These are phyloP conservation scores for Dissostichus mawsoni DNA, from an alignment of 2,113 vertebrate genomes.

Conservation along the genomic window DNA sequence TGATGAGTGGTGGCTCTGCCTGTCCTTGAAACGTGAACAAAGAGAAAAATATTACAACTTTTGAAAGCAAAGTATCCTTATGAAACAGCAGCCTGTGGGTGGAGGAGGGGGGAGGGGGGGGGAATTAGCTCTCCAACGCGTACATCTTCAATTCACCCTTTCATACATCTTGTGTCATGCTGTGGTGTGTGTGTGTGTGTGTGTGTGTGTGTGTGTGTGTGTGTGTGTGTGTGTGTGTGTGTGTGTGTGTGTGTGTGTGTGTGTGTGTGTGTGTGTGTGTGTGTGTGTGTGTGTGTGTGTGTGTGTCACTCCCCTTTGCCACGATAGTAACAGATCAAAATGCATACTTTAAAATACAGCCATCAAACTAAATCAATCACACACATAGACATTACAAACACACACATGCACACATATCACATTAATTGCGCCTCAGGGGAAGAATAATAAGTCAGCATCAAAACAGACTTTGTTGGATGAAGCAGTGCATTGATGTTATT, in stretches of 20 bases:
- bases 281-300: too few relatives aligned
- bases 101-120: neutral
- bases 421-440: neutral
- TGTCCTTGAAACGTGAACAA: constrained; percentile 78
- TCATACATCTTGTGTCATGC: too few relatives aligned
- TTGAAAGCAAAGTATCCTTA: constrained; percentile 65
- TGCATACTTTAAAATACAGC: neutral
- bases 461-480: constrained; percentile 13
- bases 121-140: too few relatives aligned
- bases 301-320: too few relatives aligned
- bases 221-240: neutral
- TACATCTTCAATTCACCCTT: too few relatives aligned
- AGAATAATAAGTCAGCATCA: neutral
- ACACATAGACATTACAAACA: too few relatives aligned
- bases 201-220: neutral
- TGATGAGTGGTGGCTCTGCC: constrained; percentile 60
- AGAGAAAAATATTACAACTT: constrained; percentile 66
- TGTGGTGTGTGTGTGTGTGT: too few relatives aligned
- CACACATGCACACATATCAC: neutral
- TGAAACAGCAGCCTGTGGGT: constrained; percentile 62
- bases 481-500: neutral
- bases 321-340: neutral
- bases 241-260: neutral
- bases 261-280: neutral
- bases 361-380: neutral